Evolutionary conservation across 2,888 invertebrate species (phyloP).

Genomic region (Oeneis ivallda): DNA sequence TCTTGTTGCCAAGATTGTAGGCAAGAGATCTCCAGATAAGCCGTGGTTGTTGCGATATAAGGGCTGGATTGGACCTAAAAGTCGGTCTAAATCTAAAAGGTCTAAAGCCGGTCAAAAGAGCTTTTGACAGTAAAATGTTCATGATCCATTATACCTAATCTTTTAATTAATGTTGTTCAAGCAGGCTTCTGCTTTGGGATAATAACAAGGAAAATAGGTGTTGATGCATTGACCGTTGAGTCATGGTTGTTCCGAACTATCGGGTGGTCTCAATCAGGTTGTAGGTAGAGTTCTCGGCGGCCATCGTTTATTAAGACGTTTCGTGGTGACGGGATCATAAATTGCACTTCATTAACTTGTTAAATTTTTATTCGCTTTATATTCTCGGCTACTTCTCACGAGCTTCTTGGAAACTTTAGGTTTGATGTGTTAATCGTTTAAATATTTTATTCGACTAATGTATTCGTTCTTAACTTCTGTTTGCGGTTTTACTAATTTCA

Average conservation of each 20-base stretch:
- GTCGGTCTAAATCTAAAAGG: no score
- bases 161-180: background rate
- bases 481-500: background rate
- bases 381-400: background rate
- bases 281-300: conserved; percentile 8
- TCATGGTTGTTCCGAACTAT: conserved; percentile 40
- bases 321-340: conserved; percentile 28
- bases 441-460: conserved; percentile 6
- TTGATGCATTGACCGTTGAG: conserved; percentile 28
- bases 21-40: no score
- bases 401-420: conserved; percentile 9
- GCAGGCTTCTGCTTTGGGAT: background rate
- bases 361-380: conserved; percentile 24
- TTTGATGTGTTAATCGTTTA: conserved; percentile 12
- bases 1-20: no score
- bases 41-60: no score
- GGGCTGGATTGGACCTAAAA: no score
- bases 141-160: no score
- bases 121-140: no score
- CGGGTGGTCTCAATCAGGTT: conserved; percentile 42
- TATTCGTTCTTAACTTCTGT: background rate
- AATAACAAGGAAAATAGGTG: conserved; percentile 25
- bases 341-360: conserved; percentile 33
- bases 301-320: conserved; percentile 28
- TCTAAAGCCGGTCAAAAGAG: no score